phyloP scores from a whole-genome alignment of 2,113 vertebrate genomes.

The Vireo altiloquus region DNA sequence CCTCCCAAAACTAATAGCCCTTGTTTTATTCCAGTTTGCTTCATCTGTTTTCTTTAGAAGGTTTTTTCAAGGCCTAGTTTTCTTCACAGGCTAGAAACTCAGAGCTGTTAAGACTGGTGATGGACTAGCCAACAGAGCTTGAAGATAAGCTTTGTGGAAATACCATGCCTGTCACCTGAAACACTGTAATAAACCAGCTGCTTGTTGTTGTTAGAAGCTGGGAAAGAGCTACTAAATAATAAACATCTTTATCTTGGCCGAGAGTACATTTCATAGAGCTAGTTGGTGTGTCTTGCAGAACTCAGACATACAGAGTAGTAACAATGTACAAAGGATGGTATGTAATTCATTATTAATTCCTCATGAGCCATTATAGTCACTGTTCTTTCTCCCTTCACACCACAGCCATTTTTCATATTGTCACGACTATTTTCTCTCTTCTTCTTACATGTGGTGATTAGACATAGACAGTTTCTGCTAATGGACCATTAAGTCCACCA shows the following conservation, averaged over 20 bases:
- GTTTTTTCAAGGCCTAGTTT: background rate
- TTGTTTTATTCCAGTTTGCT: background rate
- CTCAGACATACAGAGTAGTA: fast-evolving
- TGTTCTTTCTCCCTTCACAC: background rate
- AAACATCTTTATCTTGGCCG: background rate
- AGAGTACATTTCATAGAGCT: background rate
- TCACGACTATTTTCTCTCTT: background rate
- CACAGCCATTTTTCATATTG: background rate
- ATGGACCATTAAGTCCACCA: background rate
- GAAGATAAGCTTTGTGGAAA: background rate
- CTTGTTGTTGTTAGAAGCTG: background rate
- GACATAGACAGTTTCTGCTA: background rate
- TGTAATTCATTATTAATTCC: background rate
- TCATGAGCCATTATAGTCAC: background rate
- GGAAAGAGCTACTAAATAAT: background rate
- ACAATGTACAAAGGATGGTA: background rate
- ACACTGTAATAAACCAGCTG: background rate
- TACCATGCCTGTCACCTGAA: background rate
- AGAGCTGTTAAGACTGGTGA: background rate
- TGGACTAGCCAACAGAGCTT: background rate
- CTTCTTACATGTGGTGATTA: background rate
- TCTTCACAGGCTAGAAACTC: background rate
- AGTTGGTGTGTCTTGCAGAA: background rate
- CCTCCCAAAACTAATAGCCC: background rate
- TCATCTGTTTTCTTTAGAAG: background rate